Base-by-base conservation (phyloP, 1,140 invertebrate species). In the Bombus pascuorum region DNA sequence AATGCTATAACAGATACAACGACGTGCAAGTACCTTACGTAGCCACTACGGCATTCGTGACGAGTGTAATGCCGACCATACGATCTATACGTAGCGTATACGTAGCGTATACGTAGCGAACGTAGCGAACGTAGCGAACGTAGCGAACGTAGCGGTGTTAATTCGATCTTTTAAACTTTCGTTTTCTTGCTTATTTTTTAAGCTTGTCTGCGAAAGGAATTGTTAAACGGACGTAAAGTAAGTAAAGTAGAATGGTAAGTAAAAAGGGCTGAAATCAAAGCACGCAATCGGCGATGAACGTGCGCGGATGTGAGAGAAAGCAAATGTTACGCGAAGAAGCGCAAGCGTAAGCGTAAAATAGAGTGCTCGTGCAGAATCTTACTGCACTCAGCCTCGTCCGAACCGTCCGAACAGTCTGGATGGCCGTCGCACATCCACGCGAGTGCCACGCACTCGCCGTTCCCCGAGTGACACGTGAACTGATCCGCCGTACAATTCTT, bases 351-450 rank as follows among this genome's bases (percentile, higher is more conserved):
- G 75, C 59, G 32, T 68, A 68, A 87, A 81, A 77, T 3, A 79
- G 86, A 80, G 59, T 10, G 72, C 73, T 65, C 80, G 81, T 90
- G 88, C 89, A 89, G 87, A 93, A 93, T 95, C 98, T 98, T 98
- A 98, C 98, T 98, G 97, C 98, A 98, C 95, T 97, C 96, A 95
- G 97, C 96, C 93, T 98, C 98, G 95, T 99, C 98, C 87, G 98
- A 98, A 89, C 97, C 97, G 95, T 98, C 98, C 79, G 96, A 96
- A 96, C 98, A 99, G 96, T 99, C 98, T 53, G 96, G 94, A 93
- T 97, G 97, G 93, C 97, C 97, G 95, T 99, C 98, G 94, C 98
- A 99, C 96, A 98, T 98, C 98, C 98, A 99, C 62, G 97, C 97
- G 89, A 98, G 96, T 78, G 98, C 97, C 84, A 99, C 97, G 94